Evolutionary conservation across 2,888 invertebrate species (phyloP).

Genomic region (Acronicta alni): DNA sequence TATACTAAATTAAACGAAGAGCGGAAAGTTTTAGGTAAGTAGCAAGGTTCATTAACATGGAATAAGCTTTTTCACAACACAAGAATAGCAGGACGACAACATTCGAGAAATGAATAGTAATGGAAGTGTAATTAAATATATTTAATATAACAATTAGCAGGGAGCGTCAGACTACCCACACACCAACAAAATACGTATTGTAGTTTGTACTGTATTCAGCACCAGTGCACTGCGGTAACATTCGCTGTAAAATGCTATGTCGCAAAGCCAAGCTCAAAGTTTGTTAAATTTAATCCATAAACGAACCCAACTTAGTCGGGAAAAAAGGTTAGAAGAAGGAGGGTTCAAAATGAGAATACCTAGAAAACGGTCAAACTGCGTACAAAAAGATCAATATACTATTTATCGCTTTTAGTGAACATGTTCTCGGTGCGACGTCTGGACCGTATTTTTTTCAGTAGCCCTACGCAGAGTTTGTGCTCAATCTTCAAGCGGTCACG

Average conservation of each 20-base stretch:
- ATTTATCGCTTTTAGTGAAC: constrained; percentile 35
- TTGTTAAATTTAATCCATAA: constrained; percentile 1
- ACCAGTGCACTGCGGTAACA: constrained; percentile 24
- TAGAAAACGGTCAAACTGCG: background rate
- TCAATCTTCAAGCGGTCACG: too few species aligned
- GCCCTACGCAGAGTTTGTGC: background rate
- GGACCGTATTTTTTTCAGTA: constrained; percentile 50
- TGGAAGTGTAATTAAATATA: constrained; percentile 34
- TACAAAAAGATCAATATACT: constrained; percentile 29
- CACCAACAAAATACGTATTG: constrained; percentile 39
- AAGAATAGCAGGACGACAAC: constrained; percentile 3
- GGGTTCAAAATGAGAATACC: too few species aligned
- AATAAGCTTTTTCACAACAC: background rate
- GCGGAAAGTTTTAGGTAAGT: background rate
- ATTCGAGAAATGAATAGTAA: constrained; percentile 21
- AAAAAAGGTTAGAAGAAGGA: too few species aligned
- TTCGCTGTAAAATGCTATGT: constrained; percentile 35
- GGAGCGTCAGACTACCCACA: constrained; percentile 25
- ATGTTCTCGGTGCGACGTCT: constrained; percentile 14
- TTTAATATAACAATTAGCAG: constrained; percentile 42
- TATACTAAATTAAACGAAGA: background rate
- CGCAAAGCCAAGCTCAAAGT: constrained; percentile 13
- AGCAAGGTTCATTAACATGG: constrained; percentile 6
- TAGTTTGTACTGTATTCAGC: constrained; percentile 36
- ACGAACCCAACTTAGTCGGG: too few species aligned